These are phyloP conservation scores for Plagodis pulveraria DNA, from an alignment of 2,888 invertebrate species.

Conservation along the genomic window DNA sequence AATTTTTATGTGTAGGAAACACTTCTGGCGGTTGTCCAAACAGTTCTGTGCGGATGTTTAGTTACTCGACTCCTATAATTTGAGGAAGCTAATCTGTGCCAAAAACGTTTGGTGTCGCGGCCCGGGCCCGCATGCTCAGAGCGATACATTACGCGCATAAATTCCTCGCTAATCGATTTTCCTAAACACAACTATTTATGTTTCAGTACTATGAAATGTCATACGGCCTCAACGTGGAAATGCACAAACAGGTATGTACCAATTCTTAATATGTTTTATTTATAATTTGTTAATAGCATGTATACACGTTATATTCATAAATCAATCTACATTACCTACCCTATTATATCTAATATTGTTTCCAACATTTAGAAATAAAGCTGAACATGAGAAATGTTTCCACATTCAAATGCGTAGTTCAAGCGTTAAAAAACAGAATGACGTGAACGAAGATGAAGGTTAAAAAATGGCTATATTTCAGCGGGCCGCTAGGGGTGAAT, in stretches of 20 bases:
- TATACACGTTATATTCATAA: too few relatives aligned
- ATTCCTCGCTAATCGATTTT: conserved; percentile 56
- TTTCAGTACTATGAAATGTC: conserved; percentile 99
- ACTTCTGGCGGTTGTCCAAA: conserved; percentile 79
- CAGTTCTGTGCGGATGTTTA: conserved; percentile 80
- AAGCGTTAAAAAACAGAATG: conserved; percentile 38
- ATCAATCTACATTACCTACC: too few relatives aligned
- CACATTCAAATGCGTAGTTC: conserved; percentile 51
- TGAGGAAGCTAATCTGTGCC: conserved; percentile 80
- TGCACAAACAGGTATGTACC: conserved; percentile 96
- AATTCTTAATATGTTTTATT: not conserved
- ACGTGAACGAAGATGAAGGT: conserved; percentile 47
- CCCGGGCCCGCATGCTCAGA: conserved; percentile 32
- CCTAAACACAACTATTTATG: conserved; percentile 74
- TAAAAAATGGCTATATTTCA: conserved; percentile 56
- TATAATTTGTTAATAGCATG: not conserved
- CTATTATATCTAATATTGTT: too few relatives aligned
- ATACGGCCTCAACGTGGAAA: conserved; percentile 98
- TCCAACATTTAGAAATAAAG: not conserved
- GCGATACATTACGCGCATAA: conserved; percentile 59
- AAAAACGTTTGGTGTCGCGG: conserved; percentile 73
- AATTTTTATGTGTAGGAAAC: conserved; percentile 84
- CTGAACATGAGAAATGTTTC: conserved; percentile 43
- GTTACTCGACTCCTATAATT: conserved; percentile 79
- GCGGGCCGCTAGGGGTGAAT: conserved; percentile 50